Percentiles rank a stretch among this genome's conserved stretches.
Conservation (phyloP, 1,140 invertebrate species). For the Aphelenchoides fujianensis region DNA sequence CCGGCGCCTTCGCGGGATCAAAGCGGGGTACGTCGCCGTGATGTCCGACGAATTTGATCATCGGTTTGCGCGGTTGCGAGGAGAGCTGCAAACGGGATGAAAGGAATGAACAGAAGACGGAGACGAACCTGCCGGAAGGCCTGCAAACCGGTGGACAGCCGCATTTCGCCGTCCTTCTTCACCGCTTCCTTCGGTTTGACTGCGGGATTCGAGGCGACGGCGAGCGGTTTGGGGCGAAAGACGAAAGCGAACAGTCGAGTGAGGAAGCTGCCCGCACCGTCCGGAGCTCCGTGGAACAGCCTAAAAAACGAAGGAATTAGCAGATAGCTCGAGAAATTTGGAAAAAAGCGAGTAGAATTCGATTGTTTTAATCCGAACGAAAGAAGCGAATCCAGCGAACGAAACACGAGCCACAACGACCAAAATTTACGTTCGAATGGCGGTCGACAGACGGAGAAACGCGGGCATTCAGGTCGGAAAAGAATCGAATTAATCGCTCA, state of each 20-base stretch:
- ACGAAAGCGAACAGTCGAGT: neutral
- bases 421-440: neutral
- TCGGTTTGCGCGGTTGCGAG: conserved; percentile 28
- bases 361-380: too few relatives aligned
- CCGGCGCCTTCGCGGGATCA: conserved; percentile 24
- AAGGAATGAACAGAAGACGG: neutral
- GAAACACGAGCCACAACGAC: neutral
- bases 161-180: neutral
- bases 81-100: conserved; percentile 36
- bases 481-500: too few relatives aligned
- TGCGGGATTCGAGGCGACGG: too few relatives aligned
- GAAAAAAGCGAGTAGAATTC: too few relatives aligned
- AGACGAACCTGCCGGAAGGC: neutral
- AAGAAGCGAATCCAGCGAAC: neutral
- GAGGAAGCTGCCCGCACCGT: neutral
- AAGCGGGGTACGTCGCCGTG: conserved; percentile 37
- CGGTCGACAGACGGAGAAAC: neutral
- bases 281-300: neutral
- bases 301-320: neutral
- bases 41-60: conserved; percentile 54
- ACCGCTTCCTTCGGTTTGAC: too few relatives aligned
- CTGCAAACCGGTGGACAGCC: neutral
- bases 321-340: neutral
- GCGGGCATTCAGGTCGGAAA: neutral
- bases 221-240: neutral